Evolutionary conservation across 2,888 invertebrate genomes (phyloP), one percentile per base, ranked within the genome.

Genomic region (Ceraclea dissimilis): DNA sequence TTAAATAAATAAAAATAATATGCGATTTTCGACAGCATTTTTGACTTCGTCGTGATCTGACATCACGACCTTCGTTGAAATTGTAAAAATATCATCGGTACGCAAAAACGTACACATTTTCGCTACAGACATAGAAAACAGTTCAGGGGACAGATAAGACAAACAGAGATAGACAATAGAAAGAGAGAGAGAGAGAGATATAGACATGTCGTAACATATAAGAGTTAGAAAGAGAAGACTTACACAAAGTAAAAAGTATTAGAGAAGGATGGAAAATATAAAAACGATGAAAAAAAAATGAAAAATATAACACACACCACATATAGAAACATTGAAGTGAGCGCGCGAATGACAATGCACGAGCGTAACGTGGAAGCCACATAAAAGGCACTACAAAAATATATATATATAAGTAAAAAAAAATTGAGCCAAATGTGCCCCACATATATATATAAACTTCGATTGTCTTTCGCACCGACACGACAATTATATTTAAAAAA

Each of bases 81-180:
- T 6, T 4, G 18, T 16, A 19, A 46, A 46, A 46, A 46, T n/a
- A 11, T 19, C 2, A 13, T 6, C 2, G 34, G 34, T 17, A 48
- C 2, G 34, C 13, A 49, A 31, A 47, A 47, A 52, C 33, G 47
- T 22, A 52, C 18, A 54, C 22, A 21, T 50, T 26, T 44, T 49
- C 22, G 54, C 54, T 54, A 54, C 54, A 54, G 50, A 50, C 50
- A 52, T 22, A 44, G 54, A 54, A 50, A 31, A 54, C n/a, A 39
- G 43, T 34, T 10, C 20, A 16, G 21, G 43, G 22, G 52, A 54
- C 16, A 54, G 31, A 50, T 21, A n/a, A n/a, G n/a, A n/a, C n/a
- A n/a, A n/a, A n/a, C n/a, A n/a, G n/a, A n/a, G n/a, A n/a, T n/a
- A n/a, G n/a, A n/a, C n/a, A n/a, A n/a, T n/a, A n/a, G n/a, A n/a